phyloP scores from a whole-genome alignment of 2,797 vertebrate genomes.

The Eutrigla gurnardus region DNA sequence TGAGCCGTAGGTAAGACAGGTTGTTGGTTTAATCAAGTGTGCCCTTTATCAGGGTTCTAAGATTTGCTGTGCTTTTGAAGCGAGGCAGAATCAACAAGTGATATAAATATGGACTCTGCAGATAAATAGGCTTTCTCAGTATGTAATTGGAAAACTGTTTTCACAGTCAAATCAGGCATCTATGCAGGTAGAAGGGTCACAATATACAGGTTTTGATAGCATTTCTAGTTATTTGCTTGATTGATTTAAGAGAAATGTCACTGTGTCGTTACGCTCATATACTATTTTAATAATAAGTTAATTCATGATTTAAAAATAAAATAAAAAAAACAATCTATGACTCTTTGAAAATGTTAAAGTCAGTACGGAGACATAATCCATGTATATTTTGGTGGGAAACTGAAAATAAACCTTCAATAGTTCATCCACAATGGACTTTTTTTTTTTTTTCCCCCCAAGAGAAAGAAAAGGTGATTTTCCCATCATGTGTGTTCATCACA shows the following conservation, averaged over 20 bases:
- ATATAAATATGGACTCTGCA: not conserved
- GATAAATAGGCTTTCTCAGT: not conserved
- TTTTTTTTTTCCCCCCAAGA: not conserved
- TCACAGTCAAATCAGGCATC: not conserved
- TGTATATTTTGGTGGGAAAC: too few species aligned
- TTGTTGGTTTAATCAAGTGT: slow-evolving; percentile 17
- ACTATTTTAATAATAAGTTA: not conserved
- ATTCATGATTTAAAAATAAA: not conserved
- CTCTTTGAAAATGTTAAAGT: not conserved
- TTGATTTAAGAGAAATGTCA: too few species aligned
- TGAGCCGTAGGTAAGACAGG: slow-evolving; percentile 19
- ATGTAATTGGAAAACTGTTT: not conserved
- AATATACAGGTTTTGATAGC: not conserved
- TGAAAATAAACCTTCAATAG: not conserved
- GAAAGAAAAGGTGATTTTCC: slow-evolving; percentile 14
- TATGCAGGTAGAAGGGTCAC: not conserved
- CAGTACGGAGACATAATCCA: not conserved
- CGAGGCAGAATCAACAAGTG: slow-evolving; percentile 28
- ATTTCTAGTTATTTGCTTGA: too few species aligned
- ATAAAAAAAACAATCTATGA: not conserved
- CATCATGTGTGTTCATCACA: slow-evolving; percentile 40
- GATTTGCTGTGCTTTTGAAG: not conserved
- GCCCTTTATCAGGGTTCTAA: slow-evolving; percentile 26
- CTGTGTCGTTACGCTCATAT: too few species aligned
- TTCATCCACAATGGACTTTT: not conserved